Percentiles rank a stretch among this genome's conserved stretches.
phyloP scores from a whole-genome alignment of 1,140 invertebrate species.

The Magallana ariakensis region DNA sequence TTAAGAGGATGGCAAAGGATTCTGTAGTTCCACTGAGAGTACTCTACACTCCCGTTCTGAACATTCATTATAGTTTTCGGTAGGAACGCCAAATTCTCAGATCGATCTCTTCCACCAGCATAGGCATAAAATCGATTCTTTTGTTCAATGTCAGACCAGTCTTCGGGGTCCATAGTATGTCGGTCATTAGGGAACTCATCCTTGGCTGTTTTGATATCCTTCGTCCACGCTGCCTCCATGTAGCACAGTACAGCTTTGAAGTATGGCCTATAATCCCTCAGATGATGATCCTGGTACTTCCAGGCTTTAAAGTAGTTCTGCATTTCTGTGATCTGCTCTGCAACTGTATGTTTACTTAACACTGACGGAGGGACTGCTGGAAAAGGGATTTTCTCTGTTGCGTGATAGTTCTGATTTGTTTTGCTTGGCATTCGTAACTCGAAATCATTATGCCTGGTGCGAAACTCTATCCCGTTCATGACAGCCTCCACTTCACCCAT shows the following conservation, averaged over 20 bases:
- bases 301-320: constrained; percentile 70
- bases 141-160: constrained; percentile 64
- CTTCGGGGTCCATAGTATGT: constrained; percentile 64
- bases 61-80: constrained; percentile 63
- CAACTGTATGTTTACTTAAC: constrained; percentile 54
- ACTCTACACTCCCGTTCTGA: constrained; percentile 56
- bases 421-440: constrained; percentile 61
- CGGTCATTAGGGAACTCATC: constrained; percentile 68
- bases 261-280: constrained; percentile 67
- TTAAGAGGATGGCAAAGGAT: constrained; percentile 72
- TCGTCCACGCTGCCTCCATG: constrained; percentile 66
- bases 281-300: constrained; percentile 56
- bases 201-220: constrained; percentile 44
- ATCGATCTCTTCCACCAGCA: constrained; percentile 65
- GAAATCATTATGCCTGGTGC: constrained; percentile 71
- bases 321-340: constrained; percentile 69
- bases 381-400: constrained; percentile 67
- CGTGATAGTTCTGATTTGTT: constrained; percentile 50
- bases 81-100: constrained; percentile 67
- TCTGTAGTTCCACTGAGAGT: constrained; percentile 74
- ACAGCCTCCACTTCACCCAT: constrained; percentile 66
- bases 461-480: constrained; percentile 70
- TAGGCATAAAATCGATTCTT: constrained; percentile 67
- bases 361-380: constrained; percentile 69
- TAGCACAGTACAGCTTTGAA: constrained; percentile 72